phyloP scores from a whole-genome alignment of 2,113 vertebrate species.

The Pseudolaguvia tuberculata region DNA sequence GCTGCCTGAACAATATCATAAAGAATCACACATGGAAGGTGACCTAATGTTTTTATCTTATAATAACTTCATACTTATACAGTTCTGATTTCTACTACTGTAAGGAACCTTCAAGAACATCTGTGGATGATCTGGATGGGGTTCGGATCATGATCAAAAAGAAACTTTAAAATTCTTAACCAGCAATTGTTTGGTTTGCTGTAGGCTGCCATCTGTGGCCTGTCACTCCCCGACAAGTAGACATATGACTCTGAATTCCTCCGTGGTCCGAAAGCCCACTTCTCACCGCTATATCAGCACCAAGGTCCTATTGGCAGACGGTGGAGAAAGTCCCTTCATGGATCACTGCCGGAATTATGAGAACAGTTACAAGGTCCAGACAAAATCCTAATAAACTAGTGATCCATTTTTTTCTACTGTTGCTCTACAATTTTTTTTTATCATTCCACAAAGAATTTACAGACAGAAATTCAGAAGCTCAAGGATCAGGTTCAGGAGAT shows the following conservation, averaged over 20 bases:
- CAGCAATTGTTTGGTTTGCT: not conserved
- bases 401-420: not conserved
- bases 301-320: constrained; percentile 76
- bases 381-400: not conserved
- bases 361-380: constrained; percentile 68
- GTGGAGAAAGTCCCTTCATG: constrained; percentile 66
- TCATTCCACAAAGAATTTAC: constrained; percentile 64
- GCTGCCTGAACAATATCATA: too few relatives aligned
- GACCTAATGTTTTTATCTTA: too few relatives aligned
- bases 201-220: constrained; percentile 56
- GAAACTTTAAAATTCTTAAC: not conserved
- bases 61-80: not conserved
- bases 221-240: constrained; percentile 57
- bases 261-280: constrained; percentile 69
- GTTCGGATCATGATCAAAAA: not conserved
- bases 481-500: constrained; percentile 82
- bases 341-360: constrained; percentile 77
- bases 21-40: too few relatives aligned
- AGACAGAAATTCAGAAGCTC: constrained; percentile 72
- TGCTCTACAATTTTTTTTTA: not conserved
- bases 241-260: constrained; percentile 58
- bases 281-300: constrained; percentile 78
- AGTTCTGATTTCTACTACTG: not conserved
- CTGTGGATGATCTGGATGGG: not conserved
- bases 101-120: not conserved